Evolutionary conservation across 1,140 invertebrate species (phyloP), one percentile per base, ranked within the genome.

Genomic region (Elysia chlorotica): DNA sequence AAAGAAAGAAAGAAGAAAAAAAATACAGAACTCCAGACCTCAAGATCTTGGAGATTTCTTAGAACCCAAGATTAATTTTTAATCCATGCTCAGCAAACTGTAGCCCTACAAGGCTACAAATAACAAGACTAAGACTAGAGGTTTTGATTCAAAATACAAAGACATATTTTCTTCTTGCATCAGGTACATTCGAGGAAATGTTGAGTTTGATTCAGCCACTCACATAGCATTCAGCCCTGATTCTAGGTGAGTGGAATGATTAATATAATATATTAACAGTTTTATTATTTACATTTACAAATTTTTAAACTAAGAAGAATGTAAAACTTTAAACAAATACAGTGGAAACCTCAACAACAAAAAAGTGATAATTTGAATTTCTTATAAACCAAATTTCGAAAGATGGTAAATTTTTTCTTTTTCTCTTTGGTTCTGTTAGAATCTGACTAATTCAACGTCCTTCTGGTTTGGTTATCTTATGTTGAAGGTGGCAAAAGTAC

Each of bases 181-280:
- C 74, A 89, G 87, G 76, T 86, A 91, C 14, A 86, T 95, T 1
- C 87, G 94, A 14, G 90, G 93, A 6, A 95, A 95, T 86, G 91
- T 97, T 31, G 93, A 95, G 79, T 93, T 92, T 78, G 95, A 96
- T 86, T 90, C 92, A 87, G 93, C 93, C 0, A 92, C 91, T 2
- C 89, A 91, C 74, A 89, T 96, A 19, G 91, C 91, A 57, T 96
- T 94, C 92, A 95, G 93, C 83, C 95, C 95, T 0, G 95, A 96
- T 88, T 92, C 91, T 31, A 96, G 93, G 88, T 87, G 79, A 79
- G 81, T n/a, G n/a, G n/a, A n/a, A n/a, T n/a, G n/a, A n/a, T n/a
- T n/a, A n/a, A n/a, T n/a, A n/a, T n/a, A n/a, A n/a, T n/a, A n/a
- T n/a, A n/a, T n/a, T n/a, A n/a, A n/a, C n/a, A n/a, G n/a, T n/a